phyloP scores from a whole-genome alignment of 2,797 vertebrate species.

The Poecilia picta region DNA sequence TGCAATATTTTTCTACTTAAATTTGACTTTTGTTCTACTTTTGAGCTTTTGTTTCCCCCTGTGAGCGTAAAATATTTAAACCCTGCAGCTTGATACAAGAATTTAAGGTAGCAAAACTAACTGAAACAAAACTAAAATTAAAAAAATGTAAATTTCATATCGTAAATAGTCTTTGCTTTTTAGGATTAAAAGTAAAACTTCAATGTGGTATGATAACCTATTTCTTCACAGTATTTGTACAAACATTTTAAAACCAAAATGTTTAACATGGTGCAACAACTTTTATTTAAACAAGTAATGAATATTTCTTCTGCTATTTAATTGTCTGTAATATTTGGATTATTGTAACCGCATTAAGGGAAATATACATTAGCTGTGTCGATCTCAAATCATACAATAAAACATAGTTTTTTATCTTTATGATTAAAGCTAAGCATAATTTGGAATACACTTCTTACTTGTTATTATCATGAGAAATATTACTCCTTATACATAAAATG shows the following conservation, averaged over 20 bases:
- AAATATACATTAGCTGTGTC: background rate
- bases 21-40: background rate
- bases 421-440: background rate
- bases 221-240: background rate
- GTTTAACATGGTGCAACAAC: background rate
- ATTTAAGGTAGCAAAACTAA: background rate
- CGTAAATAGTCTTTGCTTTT: background rate
- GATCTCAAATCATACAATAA: background rate
- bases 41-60: conserved; percentile 9
- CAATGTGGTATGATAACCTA: background rate
- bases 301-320: background rate
- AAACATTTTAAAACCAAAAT: background rate
- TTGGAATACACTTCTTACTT: background rate
- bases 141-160: background rate
- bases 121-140: background rate
- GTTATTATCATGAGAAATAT: background rate
- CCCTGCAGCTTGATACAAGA: background rate
- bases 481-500: background rate
- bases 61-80: conserved; percentile 15
- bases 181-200: background rate
- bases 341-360: background rate
- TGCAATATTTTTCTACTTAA: background rate
- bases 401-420: background rate
- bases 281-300: background rate
- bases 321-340: background rate